Evolutionary conservation across 2,797 vertebrate species (phyloP), one percentile per base, ranked within the genome.

Genomic region (Ctenosaura bakeri): DNA sequence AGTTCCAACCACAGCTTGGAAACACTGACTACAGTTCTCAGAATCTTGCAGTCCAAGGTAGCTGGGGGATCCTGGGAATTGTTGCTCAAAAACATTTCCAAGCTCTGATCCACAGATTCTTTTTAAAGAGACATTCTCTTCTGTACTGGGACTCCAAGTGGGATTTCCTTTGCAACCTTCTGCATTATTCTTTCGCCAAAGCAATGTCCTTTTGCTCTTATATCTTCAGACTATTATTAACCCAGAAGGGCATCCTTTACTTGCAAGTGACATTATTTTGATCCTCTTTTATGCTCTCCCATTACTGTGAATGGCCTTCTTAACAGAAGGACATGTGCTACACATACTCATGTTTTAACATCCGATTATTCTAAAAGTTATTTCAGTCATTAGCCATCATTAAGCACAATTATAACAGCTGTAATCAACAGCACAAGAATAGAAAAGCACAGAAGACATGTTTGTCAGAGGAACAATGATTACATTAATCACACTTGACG

Each of bases 391-490:
- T 52, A 89, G 79, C 22, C 52, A 13, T 79, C 50, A 7, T n/a
- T 77, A 89, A 29, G 46, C 22, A 83, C 38, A 79, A 89, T 86
- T 82, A 13, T 1, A 9, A 32, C n/a, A 80, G 88, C 71, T 42
- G 73, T 56, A 89, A 89, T 87, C 77, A 83, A 74, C 10, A 66
- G 69, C 62, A 83, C 54, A 35, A 14, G 42, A 94, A 87, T 52
- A 93, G 54, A 89, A 95, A 86, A 87, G 74, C 32, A 5, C 6
- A 88, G 35, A 84, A 77, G 77, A 85, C 7, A 12, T 64, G n/a
- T 0, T 87, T 90, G 1, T 87, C 74, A 89, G 0, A 89, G 85
- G 62, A 90, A 59, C 89, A 35, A 79, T 4, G 86, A 92, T 32
- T 81, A 81, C 2, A 73, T 84, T 89, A 77, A 71, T 84, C 85